Base-by-base conservation (phyloP, 2,888 invertebrate species). In the Abrostola triplasia region DNA sequence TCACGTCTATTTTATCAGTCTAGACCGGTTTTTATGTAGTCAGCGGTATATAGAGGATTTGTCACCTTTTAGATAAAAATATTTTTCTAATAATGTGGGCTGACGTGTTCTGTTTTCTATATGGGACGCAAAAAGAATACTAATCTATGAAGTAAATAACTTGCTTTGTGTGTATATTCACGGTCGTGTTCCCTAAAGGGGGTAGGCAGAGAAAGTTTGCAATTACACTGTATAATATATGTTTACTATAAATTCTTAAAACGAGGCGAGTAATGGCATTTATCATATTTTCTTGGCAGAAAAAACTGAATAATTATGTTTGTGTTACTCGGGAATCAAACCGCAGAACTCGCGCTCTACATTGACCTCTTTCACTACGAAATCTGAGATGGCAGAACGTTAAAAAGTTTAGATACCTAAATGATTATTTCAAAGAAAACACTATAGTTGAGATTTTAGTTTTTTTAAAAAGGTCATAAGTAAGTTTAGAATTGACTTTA, bases 21-120 rank as follows among this genome's bases (percentile, higher is more conserved):
- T 67, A 67, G 73, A 72, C 59, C 41, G 36, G 59, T 64, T 67
- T 72, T 59, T 60, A 57, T 36, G 54, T 52, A 49, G 36, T 35
- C 61, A 40, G 58, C 40, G 7, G 47, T 66, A 61, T 71, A 48
- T 49, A 11, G 56, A 56, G 66, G 49, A 40, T 38, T 13, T 67
- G 67, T 56, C 67, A 67, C 37, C 38, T 37, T 57, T 52, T 37
- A 44, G 36, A 49, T 56, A 47, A 66, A 40, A 44, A 56, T 54
- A 71, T 70, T 59, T 50, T 35, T 52, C 10, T 52, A 73, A 57
- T 68, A 49, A 72, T 60, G 60, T 60, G 50, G 44, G 2, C 5
- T 50, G 49, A 47, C 47, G 41, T 24, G 40, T 42, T 42, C 47
- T 42, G 50, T 36, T 37, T 8, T 55, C 65, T 57, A 55, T 57